phyloP scores from a whole-genome alignment of 2,888 invertebrate genomes.

The Pristionchus japonicus region DNA sequence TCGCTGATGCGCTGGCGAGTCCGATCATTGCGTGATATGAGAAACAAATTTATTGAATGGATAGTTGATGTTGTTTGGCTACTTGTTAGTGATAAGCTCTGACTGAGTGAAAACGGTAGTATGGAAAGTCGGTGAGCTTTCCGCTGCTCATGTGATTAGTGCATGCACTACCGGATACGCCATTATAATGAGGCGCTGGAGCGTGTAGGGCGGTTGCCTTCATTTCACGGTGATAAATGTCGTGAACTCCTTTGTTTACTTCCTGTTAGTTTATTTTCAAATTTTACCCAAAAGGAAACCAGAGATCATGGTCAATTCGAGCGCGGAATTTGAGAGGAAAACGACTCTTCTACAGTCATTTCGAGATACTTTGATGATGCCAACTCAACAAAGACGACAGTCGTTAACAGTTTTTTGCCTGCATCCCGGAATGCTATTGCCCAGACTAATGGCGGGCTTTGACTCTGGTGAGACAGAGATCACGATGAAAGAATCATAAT shows the following conservation, averaged over 20 bases:
- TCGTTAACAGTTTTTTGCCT: neutral
- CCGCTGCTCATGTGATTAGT: neutral
- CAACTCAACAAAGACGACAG: neutral
- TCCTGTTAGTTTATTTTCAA: too few species aligned
- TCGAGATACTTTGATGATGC: neutral
- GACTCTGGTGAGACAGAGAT: too few species aligned
- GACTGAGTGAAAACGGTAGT: neutral
- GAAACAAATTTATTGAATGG: too few species aligned
- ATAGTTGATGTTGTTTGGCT: too few species aligned
- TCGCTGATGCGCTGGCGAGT: neutral
- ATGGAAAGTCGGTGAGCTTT: neutral
- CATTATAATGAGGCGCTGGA: neutral
- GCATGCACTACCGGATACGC: neutral
- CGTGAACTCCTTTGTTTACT: too few species aligned
- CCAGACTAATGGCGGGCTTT: too few species aligned
- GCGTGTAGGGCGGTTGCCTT: neutral
- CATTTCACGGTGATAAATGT: too few species aligned
- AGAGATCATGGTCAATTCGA: neutral
- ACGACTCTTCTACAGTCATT: neutral
- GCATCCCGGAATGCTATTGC: neutral
- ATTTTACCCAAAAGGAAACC: too few species aligned
- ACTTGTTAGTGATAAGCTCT: neutral
- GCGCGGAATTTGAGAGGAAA: neutral
- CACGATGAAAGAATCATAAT: too few species aligned
- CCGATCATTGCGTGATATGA: neutral